Conservation (phyloP, 2,113 vertebrate species). For the Meles meles region DNA sequence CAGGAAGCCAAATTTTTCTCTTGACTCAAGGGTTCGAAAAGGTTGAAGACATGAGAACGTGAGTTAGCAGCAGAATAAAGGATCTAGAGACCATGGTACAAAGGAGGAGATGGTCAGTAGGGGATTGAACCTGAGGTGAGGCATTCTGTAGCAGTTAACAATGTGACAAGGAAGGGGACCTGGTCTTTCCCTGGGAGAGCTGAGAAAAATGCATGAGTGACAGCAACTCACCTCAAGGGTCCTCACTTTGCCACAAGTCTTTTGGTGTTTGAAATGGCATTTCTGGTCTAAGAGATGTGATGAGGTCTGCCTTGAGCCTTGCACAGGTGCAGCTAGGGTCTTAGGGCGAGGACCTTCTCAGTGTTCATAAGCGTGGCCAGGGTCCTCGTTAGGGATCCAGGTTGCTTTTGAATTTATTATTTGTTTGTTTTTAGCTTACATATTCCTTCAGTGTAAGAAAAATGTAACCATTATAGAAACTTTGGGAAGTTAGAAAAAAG, state of each 20-base stretch:
- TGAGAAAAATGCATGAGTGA: background rate
- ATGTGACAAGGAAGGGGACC: background rate
- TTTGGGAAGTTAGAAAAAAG: background rate
- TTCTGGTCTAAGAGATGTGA: background rate
- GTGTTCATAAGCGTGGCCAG: background rate
- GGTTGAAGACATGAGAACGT: background rate
- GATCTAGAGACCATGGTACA: background rate
- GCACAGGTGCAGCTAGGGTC: accelerated
- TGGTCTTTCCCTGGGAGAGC: background rate
- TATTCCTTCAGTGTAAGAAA: background rate
- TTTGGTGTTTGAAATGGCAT: background rate
- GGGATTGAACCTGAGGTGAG: background rate
- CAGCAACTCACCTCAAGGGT: background rate
- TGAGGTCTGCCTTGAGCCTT: background rate
- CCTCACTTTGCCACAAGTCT: background rate
- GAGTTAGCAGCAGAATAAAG: background rate
- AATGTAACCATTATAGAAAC: background rate
- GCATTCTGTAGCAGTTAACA: background rate
- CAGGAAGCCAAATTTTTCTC: background rate
- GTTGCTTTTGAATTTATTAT: background rate
- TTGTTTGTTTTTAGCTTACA: background rate
- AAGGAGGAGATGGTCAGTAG: background rate
- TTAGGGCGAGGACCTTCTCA: background rate
- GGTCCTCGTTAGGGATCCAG: background rate
- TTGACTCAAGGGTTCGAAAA: background rate